Evolutionary conservation across 2,113 vertebrate species (phyloP).

Genomic region (Erythrolamprus reginae): DNA sequence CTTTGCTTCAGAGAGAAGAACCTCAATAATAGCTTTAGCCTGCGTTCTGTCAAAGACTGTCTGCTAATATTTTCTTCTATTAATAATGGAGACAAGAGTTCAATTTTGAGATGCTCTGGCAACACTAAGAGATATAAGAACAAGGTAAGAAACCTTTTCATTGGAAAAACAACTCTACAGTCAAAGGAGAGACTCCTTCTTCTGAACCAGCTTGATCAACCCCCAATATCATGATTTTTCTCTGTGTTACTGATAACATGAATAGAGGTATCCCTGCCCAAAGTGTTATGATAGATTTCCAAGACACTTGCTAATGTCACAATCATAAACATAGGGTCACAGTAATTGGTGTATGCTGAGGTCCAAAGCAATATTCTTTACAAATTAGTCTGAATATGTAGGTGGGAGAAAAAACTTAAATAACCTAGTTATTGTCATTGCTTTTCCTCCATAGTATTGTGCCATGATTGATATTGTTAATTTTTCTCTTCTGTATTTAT

Average conservation of each 20-base stretch:
- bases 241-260: neutral
- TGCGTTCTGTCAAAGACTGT: neutral
- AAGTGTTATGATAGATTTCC: neutral
- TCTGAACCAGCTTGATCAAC: neutral
- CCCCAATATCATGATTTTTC: neutral
- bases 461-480: constrained; percentile 70
- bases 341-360: neutral
- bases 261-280: neutral
- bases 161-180: neutral
- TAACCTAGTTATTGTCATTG: constrained; percentile 46
- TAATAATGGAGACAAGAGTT: neutral
- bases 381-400: neutral
- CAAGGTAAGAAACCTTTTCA: neutral
- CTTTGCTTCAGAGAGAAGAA: neutral
- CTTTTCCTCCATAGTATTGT: constrained; percentile 57
- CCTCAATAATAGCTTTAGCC: neutral
- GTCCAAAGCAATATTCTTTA: constrained; percentile 10
- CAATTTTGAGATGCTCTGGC: neutral
- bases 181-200: neutral
- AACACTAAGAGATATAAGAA: neutral
- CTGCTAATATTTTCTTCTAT: neutral
- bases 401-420: constrained; percentile 18
- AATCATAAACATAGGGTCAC: neutral
- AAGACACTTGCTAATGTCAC: neutral
- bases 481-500: constrained; percentile 70